Base-by-base conservation (phyloP, 2,888 invertebrate species). In the Cheilosia urbana region DNA sequence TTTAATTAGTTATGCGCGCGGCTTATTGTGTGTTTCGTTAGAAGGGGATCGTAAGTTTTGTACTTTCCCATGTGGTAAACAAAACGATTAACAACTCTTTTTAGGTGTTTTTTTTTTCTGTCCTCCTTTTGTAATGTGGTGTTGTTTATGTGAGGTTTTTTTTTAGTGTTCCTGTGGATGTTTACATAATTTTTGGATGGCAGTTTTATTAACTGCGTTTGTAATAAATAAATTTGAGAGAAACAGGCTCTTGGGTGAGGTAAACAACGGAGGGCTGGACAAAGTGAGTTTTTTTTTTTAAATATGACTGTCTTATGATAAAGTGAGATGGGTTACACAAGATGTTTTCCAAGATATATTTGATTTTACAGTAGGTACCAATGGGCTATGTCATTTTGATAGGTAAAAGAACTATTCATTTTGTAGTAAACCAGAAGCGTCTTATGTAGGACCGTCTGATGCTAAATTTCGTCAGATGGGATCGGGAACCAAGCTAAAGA, bases 61-160 rank as follows among this genome's bases (percentile, higher is more conserved):
- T 72, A 51, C 19, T 62, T 73, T 73, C 62, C 53, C 73, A 34
- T 42, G 63, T 55, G 53, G 63, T 63, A 75, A 75, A 75, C 75
- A 75, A 65, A 57, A 75, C 60, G 55, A 65, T 75, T 57, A 71
- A 51, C 58, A 60, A 51, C n/a, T 34, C 30, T 21, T 49, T 60
- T 42, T 30, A 30, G 30, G 0, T 30, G 30, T 30, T 45, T 34
- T 45, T n/a, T n/a, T 45, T 45, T 45, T 4, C n/a, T 45, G n/a
- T 2, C 17, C 45, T 45, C 6, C 6, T 45, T 51, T 27, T 42
- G 34, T 47, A 37, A 30, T 19, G 40, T 17, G 42, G 13, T 34
- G 47, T 40, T 58, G 51, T 62, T 53, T 72, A 30, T 51, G 15
- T 42, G 19, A 40, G 17, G 2, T 57, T 21, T n/a, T 34, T 51